phyloP scores from a whole-genome alignment of 2,113 vertebrate species.

The Ptychochromis oligacanthus region DNA sequence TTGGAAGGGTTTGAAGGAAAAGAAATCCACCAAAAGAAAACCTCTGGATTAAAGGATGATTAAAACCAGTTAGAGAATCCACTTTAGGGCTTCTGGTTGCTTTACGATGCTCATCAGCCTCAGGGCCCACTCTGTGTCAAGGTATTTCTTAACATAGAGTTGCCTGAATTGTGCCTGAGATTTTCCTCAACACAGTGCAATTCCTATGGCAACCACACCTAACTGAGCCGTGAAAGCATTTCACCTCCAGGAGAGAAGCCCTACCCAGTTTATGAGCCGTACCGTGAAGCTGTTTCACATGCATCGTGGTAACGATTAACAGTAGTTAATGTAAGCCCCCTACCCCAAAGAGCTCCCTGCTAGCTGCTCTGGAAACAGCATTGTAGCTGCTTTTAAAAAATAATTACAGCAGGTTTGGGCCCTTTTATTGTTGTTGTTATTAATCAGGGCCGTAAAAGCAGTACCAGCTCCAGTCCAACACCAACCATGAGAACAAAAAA shows the following conservation, averaged over 20 bases:
- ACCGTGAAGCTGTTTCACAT: slow-evolving; percentile 55
- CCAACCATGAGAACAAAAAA: slow-evolving; percentile 20
- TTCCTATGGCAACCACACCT: slow-evolving; percentile 52
- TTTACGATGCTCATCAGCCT: not conserved
- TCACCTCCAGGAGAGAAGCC: slow-evolving; percentile 54
- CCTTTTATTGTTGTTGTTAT: slow-evolving; percentile 63
- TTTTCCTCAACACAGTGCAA: slow-evolving; percentile 40
- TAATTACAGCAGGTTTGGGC: slow-evolving; percentile 55
- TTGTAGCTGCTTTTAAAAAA: slow-evolving; percentile 61
- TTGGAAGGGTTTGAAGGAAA: not conserved
- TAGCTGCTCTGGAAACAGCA: slow-evolving; percentile 40
- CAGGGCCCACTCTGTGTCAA: not conserved
- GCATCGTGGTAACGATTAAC: slow-evolving; percentile 62
- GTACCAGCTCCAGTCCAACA: not conserved
- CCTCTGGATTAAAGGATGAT: slow-evolving; percentile 29
- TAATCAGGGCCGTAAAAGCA: slow-evolving; percentile 44
- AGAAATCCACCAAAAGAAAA: slow-evolving; percentile 13
- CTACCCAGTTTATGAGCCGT: slow-evolving; percentile 56
- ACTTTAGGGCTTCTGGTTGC: slow-evolving; percentile 31
- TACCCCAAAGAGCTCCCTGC: slow-evolving; percentile 22
- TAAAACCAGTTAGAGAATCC: not conserved
- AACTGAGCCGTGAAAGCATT: slow-evolving; percentile 47
- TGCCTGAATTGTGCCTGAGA: slow-evolving; percentile 12
- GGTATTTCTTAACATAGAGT: not conserved
- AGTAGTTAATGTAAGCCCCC: slow-evolving; percentile 51